Evolutionary conservation across 2,113 vertebrate genomes (phyloP).

Genomic region (Acinonyx jubatus): DNA sequence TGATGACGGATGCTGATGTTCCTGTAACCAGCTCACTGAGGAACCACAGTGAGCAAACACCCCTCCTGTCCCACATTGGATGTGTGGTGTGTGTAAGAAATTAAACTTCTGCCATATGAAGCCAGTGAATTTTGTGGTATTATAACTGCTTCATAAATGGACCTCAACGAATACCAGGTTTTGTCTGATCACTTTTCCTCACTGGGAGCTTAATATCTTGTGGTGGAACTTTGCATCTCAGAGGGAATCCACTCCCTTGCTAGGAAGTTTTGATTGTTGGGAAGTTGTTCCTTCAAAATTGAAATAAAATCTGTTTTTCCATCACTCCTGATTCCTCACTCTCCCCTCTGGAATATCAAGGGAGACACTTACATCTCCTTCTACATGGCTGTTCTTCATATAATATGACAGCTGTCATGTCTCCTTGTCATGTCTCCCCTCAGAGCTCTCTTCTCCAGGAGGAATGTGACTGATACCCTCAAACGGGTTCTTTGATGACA

Average conservation of each 20-base stretch:
- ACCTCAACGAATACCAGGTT: neutral
- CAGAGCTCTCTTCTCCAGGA: neutral
- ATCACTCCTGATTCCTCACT: neutral
- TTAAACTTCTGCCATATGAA: neutral
- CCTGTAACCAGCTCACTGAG: neutral
- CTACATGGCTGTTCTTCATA: neutral
- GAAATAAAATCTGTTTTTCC: constrained; percentile 9
- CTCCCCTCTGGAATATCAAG: neutral
- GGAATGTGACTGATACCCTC: constrained; percentile 31
- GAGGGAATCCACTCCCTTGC: neutral
- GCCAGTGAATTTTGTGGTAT: neutral
- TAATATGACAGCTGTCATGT: neutral
- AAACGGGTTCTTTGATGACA: constrained; percentile 29
- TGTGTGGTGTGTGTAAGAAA: neutral
- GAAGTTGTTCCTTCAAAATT: neutral
- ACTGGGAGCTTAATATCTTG: neutral
- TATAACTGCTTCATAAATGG: neutral
- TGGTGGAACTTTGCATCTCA: neutral
- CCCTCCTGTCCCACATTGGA: neutral
- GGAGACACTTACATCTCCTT: neutral
- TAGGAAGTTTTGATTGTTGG: neutral
- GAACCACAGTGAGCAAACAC: neutral
- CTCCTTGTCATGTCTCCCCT: neutral
- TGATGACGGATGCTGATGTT: neutral
- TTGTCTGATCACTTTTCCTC: neutral